Conservation (phyloP, 2,113 vertebrate species). For the Ctenomys sociabilis region DNA sequence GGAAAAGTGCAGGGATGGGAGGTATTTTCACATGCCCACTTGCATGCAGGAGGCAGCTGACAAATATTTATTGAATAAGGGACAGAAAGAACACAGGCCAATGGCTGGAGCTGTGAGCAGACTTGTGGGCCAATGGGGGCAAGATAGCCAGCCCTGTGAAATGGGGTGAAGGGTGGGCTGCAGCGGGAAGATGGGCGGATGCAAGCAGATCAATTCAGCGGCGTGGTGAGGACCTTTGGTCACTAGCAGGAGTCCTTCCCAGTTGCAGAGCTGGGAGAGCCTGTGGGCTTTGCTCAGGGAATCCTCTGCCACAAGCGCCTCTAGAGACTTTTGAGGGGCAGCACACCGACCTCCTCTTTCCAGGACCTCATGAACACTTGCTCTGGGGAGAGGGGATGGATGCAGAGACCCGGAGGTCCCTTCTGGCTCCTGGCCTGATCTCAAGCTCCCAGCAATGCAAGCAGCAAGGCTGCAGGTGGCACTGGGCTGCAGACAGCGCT, state of each 20-base stretch:
- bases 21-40: neutral
- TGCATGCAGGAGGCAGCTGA: rapidly evolving
- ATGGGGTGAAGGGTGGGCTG: neutral
- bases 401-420: neutral
- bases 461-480: neutral
- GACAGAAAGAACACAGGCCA: neutral
- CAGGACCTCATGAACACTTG: neutral
- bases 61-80: neutral
- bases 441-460: rapidly evolving
- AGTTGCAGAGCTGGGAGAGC: neutral
- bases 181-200: too few species aligned
- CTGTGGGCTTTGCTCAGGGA: neutral
- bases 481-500: neutral
- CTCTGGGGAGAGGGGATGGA: neutral
- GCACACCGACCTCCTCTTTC: neutral
- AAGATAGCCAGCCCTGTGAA: neutral
- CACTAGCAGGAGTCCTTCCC: too few species aligned
- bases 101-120: neutral
- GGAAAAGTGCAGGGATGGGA: rapidly evolving
- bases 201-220: neutral
- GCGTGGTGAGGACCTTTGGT: neutral
- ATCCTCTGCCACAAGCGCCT: neutral
- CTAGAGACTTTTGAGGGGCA: neutral
- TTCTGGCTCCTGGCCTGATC: neutral
- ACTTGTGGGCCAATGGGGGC: neutral